phyloP scores from a whole-genome alignment of 2,888 invertebrate species.

The Polia nebulosa region DNA sequence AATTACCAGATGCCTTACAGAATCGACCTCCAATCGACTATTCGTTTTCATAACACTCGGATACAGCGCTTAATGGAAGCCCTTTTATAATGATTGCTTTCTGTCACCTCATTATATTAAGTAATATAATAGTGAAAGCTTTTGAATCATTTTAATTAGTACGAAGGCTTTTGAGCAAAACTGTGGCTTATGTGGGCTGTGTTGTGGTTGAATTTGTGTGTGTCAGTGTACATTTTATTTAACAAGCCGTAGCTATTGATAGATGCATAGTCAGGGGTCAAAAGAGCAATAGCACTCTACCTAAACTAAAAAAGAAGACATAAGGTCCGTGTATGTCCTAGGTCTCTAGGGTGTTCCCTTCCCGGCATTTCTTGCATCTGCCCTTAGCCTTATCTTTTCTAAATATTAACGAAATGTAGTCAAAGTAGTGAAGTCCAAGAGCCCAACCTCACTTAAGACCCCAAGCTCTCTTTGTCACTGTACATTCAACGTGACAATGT shows the following conservation, averaged over 20 bases:
- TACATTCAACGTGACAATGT: too few relatives aligned
- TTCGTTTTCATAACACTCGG: constrained; percentile 39
- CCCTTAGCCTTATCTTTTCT: too few relatives aligned
- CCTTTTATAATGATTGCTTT: constrained; percentile 48
- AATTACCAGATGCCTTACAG: constrained; percentile 14
- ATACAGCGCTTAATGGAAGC: constrained; percentile 34
- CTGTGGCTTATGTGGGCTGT: constrained; percentile 7
- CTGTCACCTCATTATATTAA: constrained; percentile 49
- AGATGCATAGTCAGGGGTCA: too few relatives aligned
- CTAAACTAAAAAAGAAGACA: too few relatives aligned
- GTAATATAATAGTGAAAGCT: constrained; percentile 41
- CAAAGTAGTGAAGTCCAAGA: not conserved
- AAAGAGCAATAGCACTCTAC: too few relatives aligned
- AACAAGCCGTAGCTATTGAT: not conserved
- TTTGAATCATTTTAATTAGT: constrained; percentile 53
- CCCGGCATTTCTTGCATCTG: too few relatives aligned
- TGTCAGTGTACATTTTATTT: not conserved
- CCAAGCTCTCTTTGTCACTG: too few relatives aligned
- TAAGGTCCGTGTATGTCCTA: too few relatives aligned
- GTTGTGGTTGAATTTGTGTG: constrained; percentile 4
- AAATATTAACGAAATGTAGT: too few relatives aligned
- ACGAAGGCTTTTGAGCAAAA: constrained; percentile 24
- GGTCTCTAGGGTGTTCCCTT: too few relatives aligned
- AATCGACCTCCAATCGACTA: constrained; percentile 39
- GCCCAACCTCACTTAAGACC: not conserved